These are phyloP conservation scores for Heliothis subflexa DNA, from an alignment of 1,140 invertebrate genomes.

Conservation along the genomic window DNA sequence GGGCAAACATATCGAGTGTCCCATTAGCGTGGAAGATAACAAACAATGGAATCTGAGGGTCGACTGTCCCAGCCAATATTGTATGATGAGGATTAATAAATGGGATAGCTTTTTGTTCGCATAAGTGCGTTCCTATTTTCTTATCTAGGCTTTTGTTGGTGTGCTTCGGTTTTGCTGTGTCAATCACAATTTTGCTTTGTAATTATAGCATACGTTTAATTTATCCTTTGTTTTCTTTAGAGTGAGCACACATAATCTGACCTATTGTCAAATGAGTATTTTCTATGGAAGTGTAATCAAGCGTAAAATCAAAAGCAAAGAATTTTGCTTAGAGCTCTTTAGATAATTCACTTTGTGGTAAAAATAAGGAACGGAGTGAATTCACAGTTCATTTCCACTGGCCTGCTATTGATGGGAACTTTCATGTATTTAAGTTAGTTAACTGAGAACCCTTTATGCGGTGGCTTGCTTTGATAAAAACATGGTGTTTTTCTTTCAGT, in stretches of 20 bases:
- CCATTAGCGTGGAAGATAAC: constrained; percentile 11
- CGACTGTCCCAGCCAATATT: constrained; percentile 19
- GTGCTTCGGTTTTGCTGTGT: neutral
- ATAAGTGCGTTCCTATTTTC: constrained; percentile 23
- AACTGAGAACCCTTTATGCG: constrained; percentile 11
- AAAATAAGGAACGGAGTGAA: constrained; percentile 23
- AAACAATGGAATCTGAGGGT: constrained; percentile 25
- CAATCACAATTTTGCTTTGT: no score
- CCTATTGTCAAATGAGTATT: neutral
- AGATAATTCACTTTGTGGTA: constrained; percentile 34
- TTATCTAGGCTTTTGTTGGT: constrained; percentile 8
- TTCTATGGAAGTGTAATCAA: constrained; percentile 23
- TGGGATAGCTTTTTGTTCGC: constrained; percentile 1
- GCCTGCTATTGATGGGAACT: constrained; percentile 28
- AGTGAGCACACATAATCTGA: neutral
- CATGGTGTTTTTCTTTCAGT: constrained; percentile 8
- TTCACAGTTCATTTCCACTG: neutral
- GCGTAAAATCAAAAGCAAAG: constrained; percentile 28
- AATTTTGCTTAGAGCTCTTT: constrained; percentile 6
- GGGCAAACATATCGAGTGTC: constrained; percentile 33
- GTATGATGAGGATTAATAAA: constrained; percentile 27
- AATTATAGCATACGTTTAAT: no score
- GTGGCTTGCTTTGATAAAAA: constrained; percentile 1
- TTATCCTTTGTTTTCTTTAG: no score
- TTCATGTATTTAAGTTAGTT: constrained; percentile 17